Evolutionary conservation across 2,888 invertebrate species (phyloP).

Genomic region (Xestia sexstrigata): DNA sequence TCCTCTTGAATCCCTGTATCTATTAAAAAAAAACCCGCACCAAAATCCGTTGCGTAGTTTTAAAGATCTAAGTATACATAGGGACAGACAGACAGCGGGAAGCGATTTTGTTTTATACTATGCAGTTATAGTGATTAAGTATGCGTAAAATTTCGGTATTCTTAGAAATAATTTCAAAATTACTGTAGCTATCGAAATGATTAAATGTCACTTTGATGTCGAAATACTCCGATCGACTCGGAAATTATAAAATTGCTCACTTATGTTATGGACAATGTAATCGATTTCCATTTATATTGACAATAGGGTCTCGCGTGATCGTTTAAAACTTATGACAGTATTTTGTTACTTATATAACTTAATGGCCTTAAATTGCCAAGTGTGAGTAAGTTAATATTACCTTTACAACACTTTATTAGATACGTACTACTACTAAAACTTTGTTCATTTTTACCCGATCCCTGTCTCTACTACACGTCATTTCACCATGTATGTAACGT

Average conservation of each 20-base stretch:
- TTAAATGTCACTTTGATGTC: constrained; percentile 13
- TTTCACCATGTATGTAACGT: not conserved
- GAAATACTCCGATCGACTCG: constrained; percentile 17
- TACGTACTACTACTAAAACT: not conserved
- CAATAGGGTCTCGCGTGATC: constrained; percentile 33
- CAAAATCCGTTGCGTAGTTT: too few relatives aligned
- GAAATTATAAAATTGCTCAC: constrained; percentile 35
- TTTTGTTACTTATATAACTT: constrained; percentile 36
- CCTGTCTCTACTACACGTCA: not conserved
- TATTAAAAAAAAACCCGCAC: too few relatives aligned
- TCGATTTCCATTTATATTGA: constrained; percentile 29
- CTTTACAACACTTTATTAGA: not conserved
- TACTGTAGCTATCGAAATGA: not conserved
- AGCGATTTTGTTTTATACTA: too few relatives aligned
- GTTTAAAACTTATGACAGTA: constrained; percentile 33
- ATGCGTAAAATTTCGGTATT: not conserved
- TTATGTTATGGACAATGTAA: constrained; percentile 27
- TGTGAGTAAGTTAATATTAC: not conserved
- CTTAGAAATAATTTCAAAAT: constrained; percentile 16
- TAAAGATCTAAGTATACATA: too few relatives aligned
- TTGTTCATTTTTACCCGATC: too few relatives aligned
- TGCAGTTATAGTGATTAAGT: too few relatives aligned
- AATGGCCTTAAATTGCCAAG: constrained; percentile 23
- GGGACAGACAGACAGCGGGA: too few relatives aligned
- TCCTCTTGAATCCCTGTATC: too few relatives aligned